Conservation (phyloP, 2,797 vertebrate genomes). For the Melanotaenia boesemani region DNA sequence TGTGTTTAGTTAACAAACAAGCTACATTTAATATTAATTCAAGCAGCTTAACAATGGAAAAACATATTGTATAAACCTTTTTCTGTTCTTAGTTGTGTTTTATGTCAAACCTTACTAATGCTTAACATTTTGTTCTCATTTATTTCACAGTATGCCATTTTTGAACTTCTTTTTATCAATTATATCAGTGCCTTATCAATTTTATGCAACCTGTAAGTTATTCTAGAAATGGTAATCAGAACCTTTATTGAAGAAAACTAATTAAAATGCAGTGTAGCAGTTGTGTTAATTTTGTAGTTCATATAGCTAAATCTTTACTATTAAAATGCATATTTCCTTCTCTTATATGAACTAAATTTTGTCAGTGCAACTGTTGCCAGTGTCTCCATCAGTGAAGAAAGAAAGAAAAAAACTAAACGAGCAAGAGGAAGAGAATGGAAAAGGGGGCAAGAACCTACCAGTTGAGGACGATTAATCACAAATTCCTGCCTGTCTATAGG, state of each 20-base stretch:
- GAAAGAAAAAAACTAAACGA: background rate
- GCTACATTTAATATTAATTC: slow-evolving; percentile 27
- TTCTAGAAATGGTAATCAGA: background rate
- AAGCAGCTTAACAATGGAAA: slow-evolving; percentile 29
- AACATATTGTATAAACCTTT: slow-evolving; percentile 33
- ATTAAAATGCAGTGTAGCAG: background rate
- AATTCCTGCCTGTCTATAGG: slow-evolving; percentile 71
- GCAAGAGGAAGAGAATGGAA: slow-evolving; percentile 15
- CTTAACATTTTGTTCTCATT: slow-evolving; percentile 9
- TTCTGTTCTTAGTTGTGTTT: slow-evolving; percentile 17
- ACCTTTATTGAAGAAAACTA: background rate
- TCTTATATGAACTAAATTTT: slow-evolving; percentile 15
- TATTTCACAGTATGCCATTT: background rate
- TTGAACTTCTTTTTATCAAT: background rate
- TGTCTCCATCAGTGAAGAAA: slow-evolving; percentile 1
- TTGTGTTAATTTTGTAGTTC: background rate
- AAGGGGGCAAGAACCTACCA: slow-evolving; percentile 72
- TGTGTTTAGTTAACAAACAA: slow-evolving; percentile 60
- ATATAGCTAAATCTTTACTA: background rate
- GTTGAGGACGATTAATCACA: slow-evolving; percentile 43
- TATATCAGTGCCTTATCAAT: background rate
- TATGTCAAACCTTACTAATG: background rate
- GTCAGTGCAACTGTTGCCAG: background rate
- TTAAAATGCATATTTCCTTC: background rate
- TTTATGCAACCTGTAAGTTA: slow-evolving; percentile 5